phyloP scores from a whole-genome alignment of 2,797 vertebrate species.

The Sebastes itinus region DNA sequence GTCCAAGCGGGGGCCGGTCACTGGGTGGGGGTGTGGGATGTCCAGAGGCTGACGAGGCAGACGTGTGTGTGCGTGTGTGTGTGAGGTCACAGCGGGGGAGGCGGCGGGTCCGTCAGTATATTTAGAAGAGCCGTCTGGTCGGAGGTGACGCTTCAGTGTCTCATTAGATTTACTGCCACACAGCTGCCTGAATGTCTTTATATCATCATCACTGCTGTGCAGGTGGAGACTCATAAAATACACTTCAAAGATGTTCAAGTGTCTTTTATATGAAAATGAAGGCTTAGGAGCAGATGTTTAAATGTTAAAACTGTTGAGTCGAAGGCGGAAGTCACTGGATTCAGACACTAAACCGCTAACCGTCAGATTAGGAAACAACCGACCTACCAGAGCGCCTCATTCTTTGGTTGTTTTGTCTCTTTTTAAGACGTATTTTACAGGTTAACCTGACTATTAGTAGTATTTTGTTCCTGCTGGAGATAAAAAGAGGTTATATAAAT shows the following conservation, averaged over 20 bases:
- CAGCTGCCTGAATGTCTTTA: not conserved
- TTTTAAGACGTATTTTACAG: not conserved
- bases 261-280: not conserved
- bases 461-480: not conserved
- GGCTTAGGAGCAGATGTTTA: not conserved
- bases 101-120: not conserved
- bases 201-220: not conserved
- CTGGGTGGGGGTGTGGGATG: not conserved
- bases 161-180: not conserved
- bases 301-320: not conserved
- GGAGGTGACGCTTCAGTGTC: slow-evolving; percentile 5
- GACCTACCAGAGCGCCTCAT: not conserved
- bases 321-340: not conserved
- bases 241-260: not conserved
- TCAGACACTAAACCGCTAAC: not conserved
- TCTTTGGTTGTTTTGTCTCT: not conserved
- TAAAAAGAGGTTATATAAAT: not conserved
- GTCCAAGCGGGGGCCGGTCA: not conserved
- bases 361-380: no score
- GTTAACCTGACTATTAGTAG: not conserved
- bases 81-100: not conserved
- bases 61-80: not conserved
- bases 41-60: slow-evolving; percentile 25
- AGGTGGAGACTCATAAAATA: not conserved
- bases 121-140: slow-evolving; percentile 11